Base-by-base conservation (phyloP, 2,888 invertebrate species). In the Morpho deidamia region DNA sequence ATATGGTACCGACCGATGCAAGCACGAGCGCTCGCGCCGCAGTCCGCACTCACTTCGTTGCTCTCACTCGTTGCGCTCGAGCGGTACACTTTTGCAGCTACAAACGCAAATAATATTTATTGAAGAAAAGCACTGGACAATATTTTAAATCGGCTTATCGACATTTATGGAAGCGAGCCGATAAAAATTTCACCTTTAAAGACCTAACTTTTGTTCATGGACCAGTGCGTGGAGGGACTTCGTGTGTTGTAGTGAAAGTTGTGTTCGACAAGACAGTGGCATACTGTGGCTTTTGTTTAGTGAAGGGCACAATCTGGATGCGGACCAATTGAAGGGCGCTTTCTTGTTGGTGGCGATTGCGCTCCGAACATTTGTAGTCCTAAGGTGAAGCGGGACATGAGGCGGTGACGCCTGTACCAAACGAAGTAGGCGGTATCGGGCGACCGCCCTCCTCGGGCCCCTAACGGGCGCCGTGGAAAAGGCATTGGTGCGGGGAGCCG, bases 341-440 rank as follows among this genome's bases (percentile, higher is more conserved):
- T 76, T 76, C 75, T 72, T 67, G 53, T 76, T 48, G 53, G 54
- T 71, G 71, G 70, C 70, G 67, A 64, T 69, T 67, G 56, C 45
- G 58, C 71, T 70, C 70, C 68, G 71, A 71, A 70, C 73, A 72
- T 71, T 74, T 71, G 71, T 69, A 75, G 78, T 76, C 59, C 75
- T 50, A 54, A 61, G 55, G 78, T 79, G 74, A 78, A 81, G 82
- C 83, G 84, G 85, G 82, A 85, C 83, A 83, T 84, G 84, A 84
- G 81, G 78, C 83, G 76, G 78, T 76, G 84, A 81, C 85, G 84
- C 84, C 83, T 83, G 85, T 87, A 85, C 86, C 86, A 83, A 86
- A 86, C 86, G 84, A 87, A 82, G 88, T 88, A 86, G 88, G 87
- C 86, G 87, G 85, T 76, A 79, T 81, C 85, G 74, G 81, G 80